Percentiles rank a stretch among this genome's conserved stretches.
These are phyloP conservation scores for Callipepla californica DNA, from an alignment of 2,113 vertebrate species.

Conservation along the genomic window DNA sequence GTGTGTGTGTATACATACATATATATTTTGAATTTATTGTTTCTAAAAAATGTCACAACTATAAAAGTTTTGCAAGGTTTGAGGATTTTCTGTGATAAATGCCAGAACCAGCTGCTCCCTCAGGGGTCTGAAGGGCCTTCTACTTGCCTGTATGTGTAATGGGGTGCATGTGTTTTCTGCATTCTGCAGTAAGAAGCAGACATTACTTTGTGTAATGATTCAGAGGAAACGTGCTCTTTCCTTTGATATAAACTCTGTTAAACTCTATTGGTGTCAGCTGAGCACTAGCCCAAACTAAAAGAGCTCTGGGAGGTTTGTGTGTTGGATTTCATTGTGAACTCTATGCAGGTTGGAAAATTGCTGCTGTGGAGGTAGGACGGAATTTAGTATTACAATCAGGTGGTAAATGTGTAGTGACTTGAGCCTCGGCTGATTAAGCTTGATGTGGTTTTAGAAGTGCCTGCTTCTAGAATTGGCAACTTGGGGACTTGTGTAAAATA, in stretches of 20 bases:
- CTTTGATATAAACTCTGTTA: neutral
- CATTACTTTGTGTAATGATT: neutral
- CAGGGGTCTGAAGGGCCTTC: neutral
- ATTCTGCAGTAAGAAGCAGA: neutral
- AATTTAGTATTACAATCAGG: neutral
- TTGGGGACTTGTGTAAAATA: fast-evolving
- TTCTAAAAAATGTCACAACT: neutral
- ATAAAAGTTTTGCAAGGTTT: neutral
- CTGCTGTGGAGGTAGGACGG: neutral
- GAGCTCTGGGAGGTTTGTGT: neutral
- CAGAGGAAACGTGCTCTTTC: neutral
- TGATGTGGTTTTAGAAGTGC: neutral
- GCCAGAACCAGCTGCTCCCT: neutral
- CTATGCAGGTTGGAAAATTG: neutral
- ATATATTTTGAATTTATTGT: neutral
- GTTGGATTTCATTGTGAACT: neutral
- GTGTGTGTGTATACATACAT: neutral
- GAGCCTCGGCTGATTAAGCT: neutral
- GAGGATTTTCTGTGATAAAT: neutral
- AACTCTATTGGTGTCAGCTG: fast-evolving
- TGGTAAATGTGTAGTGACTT: neutral
- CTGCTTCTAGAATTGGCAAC: neutral
- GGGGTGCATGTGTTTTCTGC: neutral
- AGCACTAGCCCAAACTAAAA: neutral
- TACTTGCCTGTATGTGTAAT: neutral